Percentiles rank a stretch among this genome's conserved stretches.
These are phyloP conservation scores for Luperina nickerlii DNA, from an alignment of 2,888 invertebrate species.

Conservation along the genomic window DNA sequence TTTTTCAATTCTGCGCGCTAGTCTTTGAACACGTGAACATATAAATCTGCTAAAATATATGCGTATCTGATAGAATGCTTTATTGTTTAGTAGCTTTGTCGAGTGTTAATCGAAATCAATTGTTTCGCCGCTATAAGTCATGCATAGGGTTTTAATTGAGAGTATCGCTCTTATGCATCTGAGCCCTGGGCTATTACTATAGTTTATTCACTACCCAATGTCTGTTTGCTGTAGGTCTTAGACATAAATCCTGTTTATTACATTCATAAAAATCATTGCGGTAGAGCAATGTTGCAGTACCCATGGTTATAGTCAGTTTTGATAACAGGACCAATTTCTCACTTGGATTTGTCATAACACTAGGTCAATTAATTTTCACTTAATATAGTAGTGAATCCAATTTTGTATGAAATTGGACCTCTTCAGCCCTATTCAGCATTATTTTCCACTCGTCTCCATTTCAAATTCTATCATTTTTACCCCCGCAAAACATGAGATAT, in stretches of 20 bases:
- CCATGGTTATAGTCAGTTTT: not conserved
- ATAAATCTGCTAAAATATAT: slow-evolving; percentile 66
- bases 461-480: not conserved
- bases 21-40: slow-evolving; percentile 64
- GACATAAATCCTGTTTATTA: slow-evolving; percentile 48
- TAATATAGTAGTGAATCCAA: not conserved
- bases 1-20: slow-evolving; percentile 50
- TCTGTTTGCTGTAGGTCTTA: slow-evolving; percentile 52
- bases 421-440: not conserved
- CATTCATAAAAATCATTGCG: slow-evolving; percentile 30
- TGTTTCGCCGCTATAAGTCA: slow-evolving; percentile 87
- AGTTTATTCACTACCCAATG: slow-evolving; percentile 66
- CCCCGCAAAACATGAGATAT: not conserved
- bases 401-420: not conserved
- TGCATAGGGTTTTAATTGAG: slow-evolving; percentile 85
- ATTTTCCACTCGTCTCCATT: not conserved
- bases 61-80: slow-evolving; percentile 75
- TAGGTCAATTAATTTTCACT: not conserved
- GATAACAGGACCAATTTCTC: no score
- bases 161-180: slow-evolving; percentile 80
- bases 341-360: not conserved
- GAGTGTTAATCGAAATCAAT: slow-evolving; percentile 88
- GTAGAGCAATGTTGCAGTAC: not conserved
- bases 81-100: slow-evolving; percentile 85
- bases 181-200: slow-evolving; percentile 77